These are phyloP conservation scores for Oscarella lobularis DNA, from an alignment of 37 sponge, comb jelly and placozoan species.

Conservation along the genomic window DNA sequence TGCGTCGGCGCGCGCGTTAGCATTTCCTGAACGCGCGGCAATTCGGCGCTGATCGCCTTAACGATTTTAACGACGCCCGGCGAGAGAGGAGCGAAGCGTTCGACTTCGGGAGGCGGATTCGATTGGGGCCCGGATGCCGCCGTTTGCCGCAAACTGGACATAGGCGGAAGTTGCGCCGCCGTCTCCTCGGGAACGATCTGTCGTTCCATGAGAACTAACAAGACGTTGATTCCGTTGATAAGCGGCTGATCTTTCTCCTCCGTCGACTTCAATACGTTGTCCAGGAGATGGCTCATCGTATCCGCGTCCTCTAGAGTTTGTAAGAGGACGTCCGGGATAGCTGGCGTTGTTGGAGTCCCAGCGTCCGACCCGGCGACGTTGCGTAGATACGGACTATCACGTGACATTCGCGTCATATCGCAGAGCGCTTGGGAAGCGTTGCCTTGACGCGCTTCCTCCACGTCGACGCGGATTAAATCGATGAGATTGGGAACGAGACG, in stretches of 20 bases:
- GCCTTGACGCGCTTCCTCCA: not conserved
- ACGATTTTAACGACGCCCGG: not conserved
- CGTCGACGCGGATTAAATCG: not conserved
- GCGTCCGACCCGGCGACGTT: no score
- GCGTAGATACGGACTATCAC: conserved; percentile 17
- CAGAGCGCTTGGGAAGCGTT: conserved; percentile 64
- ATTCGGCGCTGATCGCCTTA: not conserved
- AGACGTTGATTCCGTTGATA: not conserved
- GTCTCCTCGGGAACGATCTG: not conserved
- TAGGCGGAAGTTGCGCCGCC: no score
- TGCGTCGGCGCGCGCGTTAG: not conserved
- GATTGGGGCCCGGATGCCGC: not conserved
- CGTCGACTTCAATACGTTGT: not conserved
- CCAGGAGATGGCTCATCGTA: not conserved
- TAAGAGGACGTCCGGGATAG: not conserved
- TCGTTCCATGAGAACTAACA: not conserved
- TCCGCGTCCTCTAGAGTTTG: not conserved
- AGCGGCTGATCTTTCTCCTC: not conserved
- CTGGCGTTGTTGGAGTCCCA: no score
- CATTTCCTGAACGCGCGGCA: not conserved
- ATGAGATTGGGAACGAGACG: not conserved
- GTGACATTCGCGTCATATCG: conserved; percentile 52
- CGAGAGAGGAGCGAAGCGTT: not conserved
- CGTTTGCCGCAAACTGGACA: no score
- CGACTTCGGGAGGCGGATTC: not conserved